Evolutionary conservation across 2,888 invertebrate species (phyloP).

Genomic region (Syrista parreyssii): DNA sequence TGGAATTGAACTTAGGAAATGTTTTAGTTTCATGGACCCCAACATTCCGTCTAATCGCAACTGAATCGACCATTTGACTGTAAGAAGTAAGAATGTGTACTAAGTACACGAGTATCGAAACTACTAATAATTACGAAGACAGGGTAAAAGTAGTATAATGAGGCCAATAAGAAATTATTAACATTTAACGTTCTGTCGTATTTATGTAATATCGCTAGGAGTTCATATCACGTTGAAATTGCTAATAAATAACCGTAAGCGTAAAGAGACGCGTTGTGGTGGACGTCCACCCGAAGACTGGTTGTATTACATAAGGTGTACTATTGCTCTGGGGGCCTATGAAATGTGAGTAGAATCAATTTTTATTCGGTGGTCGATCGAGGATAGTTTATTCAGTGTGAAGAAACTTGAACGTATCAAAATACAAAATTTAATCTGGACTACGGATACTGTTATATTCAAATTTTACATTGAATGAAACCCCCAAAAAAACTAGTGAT

Average conservation of each 20-base stretch:
- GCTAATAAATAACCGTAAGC: neutral
- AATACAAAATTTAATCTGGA: neutral
- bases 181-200: neutral
- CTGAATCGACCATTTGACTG: neutral
- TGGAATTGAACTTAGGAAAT: neutral
- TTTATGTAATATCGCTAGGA: neutral
- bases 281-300: slow-evolving; percentile 28
- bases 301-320: slow-evolving; percentile 43
- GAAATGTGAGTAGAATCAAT: slow-evolving; percentile 40
- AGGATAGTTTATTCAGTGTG: slow-evolving; percentile 16
- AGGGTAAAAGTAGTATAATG: neutral
- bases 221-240: neutral
- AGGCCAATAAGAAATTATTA: neutral
- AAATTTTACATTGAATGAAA: neutral
- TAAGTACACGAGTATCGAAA: neutral
- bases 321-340: slow-evolving; percentile 28
- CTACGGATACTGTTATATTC: neutral
- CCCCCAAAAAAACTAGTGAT: neutral
- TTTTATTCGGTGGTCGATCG: slow-evolving; percentile 36
- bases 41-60: neutral
- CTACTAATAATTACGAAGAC: neutral
- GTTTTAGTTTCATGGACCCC: neutral
- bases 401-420: neutral
- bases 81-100: neutral
- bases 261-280: slow-evolving; percentile 8